Percentiles rank a stretch among this genome's conserved stretches.
Evolutionary conservation across 1,140 invertebrate genomes (phyloP).

Genomic region (Mactra quadrangularis): DNA sequence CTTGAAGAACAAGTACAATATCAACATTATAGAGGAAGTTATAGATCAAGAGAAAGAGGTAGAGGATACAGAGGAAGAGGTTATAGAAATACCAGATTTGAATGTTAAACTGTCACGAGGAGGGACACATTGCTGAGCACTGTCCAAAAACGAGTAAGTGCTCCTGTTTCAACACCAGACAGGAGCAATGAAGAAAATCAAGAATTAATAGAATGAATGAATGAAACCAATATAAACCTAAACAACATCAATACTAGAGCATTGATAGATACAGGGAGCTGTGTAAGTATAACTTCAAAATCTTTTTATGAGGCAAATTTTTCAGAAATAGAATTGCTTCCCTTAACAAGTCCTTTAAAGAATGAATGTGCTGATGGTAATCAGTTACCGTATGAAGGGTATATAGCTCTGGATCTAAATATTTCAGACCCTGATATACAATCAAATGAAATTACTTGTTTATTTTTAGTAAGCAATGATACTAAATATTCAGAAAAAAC

Average conservation of each 20-base stretch:
- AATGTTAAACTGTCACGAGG: neutral
- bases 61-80: too few relatives aligned
- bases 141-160: conserved; percentile 23
- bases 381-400: conserved; percentile 54
- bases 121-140: conserved; percentile 3
- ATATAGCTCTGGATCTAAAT: conserved; percentile 34
- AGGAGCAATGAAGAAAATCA: neutral
- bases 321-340: neutral
- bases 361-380: conserved; percentile 63
- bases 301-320: conserved; percentile 6
- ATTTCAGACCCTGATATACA: conserved; percentile 33
- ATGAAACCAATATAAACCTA: conserved; percentile 10
- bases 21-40: neutral
- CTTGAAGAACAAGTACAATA: neutral
- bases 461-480: conserved; percentile 33
- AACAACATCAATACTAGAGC: neutral
- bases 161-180: neutral
- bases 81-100: neutral
- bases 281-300: conserved; percentile 18
- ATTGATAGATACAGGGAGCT: neutral
- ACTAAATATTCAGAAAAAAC: conserved; percentile 21
- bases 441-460: neutral
- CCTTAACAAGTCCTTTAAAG: conserved; percentile 18
- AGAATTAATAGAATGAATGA: conserved; percentile 6
- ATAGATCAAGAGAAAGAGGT: neutral